phyloP scores from a whole-genome alignment of 2,888 invertebrate genomes.

The Actias luna region DNA sequence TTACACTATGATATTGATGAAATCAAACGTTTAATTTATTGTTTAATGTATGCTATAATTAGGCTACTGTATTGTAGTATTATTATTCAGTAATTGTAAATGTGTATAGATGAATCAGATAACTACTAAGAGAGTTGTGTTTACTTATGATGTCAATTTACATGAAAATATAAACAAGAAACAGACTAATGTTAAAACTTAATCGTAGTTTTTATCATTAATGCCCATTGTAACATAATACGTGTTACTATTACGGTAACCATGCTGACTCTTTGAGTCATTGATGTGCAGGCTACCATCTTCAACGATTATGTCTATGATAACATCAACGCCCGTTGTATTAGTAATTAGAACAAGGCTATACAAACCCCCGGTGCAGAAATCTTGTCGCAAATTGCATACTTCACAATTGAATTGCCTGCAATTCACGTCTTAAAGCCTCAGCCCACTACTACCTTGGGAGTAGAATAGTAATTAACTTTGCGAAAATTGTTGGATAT shows the following conservation, averaged over 20 bases:
- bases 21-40: background rate
- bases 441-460: background rate
- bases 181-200: no score
- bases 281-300: background rate
- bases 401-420: conserved; percentile 4
- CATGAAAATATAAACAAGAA: no score
- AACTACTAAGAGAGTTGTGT: no score
- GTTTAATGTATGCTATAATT: background rate
- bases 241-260: background rate
- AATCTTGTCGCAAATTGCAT: background rate
- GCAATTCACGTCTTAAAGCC: conserved; percentile 1
- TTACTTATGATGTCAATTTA: no score
- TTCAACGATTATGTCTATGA: conserved; percentile 10
- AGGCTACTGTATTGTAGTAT: background rate
- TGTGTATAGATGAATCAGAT: no score
- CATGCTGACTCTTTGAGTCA: background rate
- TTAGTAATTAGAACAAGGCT: conserved; percentile 5
- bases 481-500: background rate
- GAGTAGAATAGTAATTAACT: background rate
- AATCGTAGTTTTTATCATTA: background rate
- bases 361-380: background rate
- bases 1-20: conserved; percentile 1
- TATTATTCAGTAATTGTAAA: background rate
- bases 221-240: background rate
- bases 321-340: conserved; percentile 7